Percentiles rank a stretch among this genome's conserved stretches.
These are phyloP conservation scores for Crocodylus rhombifer DNA, from an alignment of 2,797 vertebrate species.

Conservation along the genomic window DNA sequence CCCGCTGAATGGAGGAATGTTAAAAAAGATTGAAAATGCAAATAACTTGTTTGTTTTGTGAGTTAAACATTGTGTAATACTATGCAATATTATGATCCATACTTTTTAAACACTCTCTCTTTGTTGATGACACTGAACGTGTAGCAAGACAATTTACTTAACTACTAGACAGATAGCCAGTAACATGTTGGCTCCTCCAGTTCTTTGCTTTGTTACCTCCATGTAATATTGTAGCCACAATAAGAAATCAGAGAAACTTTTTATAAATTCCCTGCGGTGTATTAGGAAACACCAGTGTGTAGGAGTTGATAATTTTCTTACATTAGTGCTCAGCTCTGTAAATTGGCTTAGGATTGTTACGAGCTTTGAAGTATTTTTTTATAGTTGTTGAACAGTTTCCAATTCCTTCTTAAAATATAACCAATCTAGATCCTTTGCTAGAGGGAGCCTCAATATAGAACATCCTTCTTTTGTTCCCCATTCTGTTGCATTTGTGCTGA, in stretches of 20 bases:
- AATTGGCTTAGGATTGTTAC: constrained; percentile 29
- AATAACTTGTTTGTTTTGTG: background rate
- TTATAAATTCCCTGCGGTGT: constrained; percentile 20
- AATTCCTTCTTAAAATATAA: constrained; percentile 49
- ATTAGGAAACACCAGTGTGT: constrained; percentile 32
- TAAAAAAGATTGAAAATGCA: background rate
- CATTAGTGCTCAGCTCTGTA: constrained; percentile 4
- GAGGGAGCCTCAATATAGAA: constrained; percentile 59
- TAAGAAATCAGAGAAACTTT: background rate
- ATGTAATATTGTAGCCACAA: background rate
- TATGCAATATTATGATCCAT: too few species aligned
- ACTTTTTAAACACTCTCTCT: background rate
- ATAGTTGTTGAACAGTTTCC: background rate
- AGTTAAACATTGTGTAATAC: too few species aligned
- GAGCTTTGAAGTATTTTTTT: background rate
- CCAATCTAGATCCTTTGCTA: background rate
- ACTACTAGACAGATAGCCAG: background rate
- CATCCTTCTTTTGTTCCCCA: constrained; percentile 69
- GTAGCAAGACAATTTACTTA: rapidly evolving
- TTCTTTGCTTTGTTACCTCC: background rate
- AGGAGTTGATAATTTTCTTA: constrained; percentile 7
- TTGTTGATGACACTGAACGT: constrained; percentile 1
- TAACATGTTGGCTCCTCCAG: background rate
- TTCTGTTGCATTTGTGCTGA: background rate
- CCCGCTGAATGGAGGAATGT: constrained; percentile 33